phyloP scores from a whole-genome alignment of 2,113 vertebrate genomes.

The Triplophysa dalaica region DNA sequence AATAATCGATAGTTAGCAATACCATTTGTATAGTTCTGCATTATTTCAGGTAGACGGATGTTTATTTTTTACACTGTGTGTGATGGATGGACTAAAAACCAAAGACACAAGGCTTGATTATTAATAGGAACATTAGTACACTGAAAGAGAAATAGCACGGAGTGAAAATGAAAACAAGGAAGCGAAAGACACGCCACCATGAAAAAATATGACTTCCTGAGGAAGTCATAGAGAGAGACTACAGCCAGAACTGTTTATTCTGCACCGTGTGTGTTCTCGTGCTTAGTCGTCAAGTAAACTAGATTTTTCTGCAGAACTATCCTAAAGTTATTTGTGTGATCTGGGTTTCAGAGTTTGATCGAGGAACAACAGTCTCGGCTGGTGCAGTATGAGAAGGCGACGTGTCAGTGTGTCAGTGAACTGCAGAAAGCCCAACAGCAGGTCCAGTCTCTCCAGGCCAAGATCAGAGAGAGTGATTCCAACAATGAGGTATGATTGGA shows the following conservation, averaged over 20 bases:
- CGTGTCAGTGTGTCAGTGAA: slow-evolving; percentile 64
- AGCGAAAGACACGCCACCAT: slow-evolving; percentile 44
- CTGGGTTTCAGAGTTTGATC: slow-evolving; percentile 63
- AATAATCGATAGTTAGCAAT: no score
- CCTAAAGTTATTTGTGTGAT: slow-evolving; percentile 31
- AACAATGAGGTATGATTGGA: slow-evolving; percentile 80
- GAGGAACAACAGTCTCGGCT: slow-evolving; percentile 70
- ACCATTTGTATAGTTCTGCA: no score
- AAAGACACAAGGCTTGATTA: background rate
- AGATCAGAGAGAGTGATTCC: slow-evolving; percentile 77
- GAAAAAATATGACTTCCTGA: slow-evolving; percentile 58
- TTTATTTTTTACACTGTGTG: no score
- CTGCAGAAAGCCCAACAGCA: slow-evolving; percentile 75
- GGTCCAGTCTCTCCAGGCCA: slow-evolving; percentile 71
- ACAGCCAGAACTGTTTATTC: background rate
- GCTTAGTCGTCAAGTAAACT: no score
- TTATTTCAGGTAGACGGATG: no score
- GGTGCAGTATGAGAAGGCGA: slow-evolving; percentile 61
- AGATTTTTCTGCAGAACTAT: background rate
- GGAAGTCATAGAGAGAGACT: slow-evolving; percentile 57
- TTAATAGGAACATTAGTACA: background rate
- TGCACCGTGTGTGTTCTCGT: background rate
- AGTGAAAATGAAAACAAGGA: slow-evolving; percentile 56
- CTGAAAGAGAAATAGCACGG: background rate
- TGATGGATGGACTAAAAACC: no score